Evolutionary conservation across 2,113 vertebrate genomes (phyloP).

Genomic region (Cichladusa arquata): DNA sequence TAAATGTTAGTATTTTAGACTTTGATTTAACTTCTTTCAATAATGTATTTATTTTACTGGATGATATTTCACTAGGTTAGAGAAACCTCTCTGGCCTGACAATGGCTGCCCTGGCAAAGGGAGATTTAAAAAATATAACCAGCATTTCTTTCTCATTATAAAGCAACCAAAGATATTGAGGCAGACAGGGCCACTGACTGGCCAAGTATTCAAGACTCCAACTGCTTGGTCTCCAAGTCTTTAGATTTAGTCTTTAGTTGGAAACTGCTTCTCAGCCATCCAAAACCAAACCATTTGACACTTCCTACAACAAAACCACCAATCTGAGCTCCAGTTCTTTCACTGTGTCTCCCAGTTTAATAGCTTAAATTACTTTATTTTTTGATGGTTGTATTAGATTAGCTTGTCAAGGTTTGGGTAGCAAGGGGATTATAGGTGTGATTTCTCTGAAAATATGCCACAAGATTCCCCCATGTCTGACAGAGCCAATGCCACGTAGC

Average conservation of each 20-base stretch:
- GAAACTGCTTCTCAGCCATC: background rate
- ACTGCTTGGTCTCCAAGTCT: background rate
- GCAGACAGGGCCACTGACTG: background rate
- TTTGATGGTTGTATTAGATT: background rate
- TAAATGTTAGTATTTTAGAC: background rate
- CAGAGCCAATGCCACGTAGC: background rate
- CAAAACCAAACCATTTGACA: background rate
- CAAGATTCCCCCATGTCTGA: background rate
- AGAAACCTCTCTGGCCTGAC: background rate
- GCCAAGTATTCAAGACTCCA: background rate
- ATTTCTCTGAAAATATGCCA: background rate
- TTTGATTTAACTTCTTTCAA: constrained; percentile 21
- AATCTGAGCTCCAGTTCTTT: background rate
- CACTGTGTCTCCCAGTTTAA: background rate
- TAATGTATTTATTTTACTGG: constrained; percentile 2
- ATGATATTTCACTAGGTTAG: background rate
- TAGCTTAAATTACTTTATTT: background rate
- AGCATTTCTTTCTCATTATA: background rate
- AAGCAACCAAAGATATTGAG: background rate
- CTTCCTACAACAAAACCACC: background rate
- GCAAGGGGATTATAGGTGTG: background rate
- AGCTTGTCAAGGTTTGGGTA: background rate
- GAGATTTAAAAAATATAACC: background rate
- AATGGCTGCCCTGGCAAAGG: background rate
- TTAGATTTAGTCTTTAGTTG: background rate